Conservation (phyloP, 2,888 invertebrate species). For the Pyralis farinalis region DNA sequence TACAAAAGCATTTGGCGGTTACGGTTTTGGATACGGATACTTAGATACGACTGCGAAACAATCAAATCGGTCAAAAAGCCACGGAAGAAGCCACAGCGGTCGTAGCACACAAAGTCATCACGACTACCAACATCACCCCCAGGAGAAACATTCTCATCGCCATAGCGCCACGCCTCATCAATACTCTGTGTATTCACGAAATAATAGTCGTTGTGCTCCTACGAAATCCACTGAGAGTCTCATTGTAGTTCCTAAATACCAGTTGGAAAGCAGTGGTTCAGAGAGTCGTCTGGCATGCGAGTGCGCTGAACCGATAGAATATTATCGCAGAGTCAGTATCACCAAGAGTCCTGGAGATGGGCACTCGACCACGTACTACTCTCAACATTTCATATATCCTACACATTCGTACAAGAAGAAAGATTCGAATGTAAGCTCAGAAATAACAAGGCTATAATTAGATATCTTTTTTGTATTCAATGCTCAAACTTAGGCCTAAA, state of each 20-base stretch:
- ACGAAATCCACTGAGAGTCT: constrained; percentile 92
- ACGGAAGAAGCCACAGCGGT: constrained; percentile 79
- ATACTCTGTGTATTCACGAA: constrained; percentile 68
- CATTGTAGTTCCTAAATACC: constrained; percentile 84
- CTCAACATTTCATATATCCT: constrained; percentile 73
- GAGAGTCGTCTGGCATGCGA: constrained; percentile 88
- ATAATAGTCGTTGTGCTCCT: constrained; percentile 80
- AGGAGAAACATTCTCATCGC: constrained; percentile 68
- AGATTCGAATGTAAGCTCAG: constrained; percentile 83
- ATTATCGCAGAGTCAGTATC: constrained; percentile 54
- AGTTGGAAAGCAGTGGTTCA: constrained; percentile 79
- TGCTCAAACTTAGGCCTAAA: constrained; percentile 40
- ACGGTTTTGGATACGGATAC: constrained; percentile 93
- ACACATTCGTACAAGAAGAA: constrained; percentile 74
- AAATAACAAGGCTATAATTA: constrained; percentile 85
- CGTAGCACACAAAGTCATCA: constrained; percentile 81
- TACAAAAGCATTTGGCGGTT: constrained; percentile 92
- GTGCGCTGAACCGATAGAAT: constrained; percentile 79
- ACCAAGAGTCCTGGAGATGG: constrained; percentile 55
- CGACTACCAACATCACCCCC: constrained; percentile 59
- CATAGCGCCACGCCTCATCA: constrained; percentile 65
- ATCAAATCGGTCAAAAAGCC: constrained; percentile 63
- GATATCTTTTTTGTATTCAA: constrained; percentile 23
- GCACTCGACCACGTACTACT: constrained; percentile 57
- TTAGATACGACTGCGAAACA: constrained; percentile 82